Evolutionary conservation across 2,113 vertebrate species (phyloP).

Genomic region (Campylomormyrus tamandua): DNA sequence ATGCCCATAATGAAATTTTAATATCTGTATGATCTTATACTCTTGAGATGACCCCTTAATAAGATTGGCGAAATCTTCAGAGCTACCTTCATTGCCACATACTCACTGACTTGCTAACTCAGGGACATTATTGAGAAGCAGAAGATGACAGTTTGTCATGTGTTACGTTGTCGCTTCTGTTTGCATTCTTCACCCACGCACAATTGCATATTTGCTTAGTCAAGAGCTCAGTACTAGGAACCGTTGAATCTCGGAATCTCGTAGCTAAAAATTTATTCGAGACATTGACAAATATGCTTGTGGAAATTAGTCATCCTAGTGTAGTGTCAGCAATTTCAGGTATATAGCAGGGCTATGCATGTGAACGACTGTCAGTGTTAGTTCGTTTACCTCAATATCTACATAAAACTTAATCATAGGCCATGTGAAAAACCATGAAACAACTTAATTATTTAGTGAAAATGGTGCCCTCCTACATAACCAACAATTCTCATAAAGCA

Average conservation of each 20-base stretch:
- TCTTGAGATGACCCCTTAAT: not conserved
- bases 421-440: conserved; percentile 9
- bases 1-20: not conserved
- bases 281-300: conserved; percentile 1
- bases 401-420: not conserved
- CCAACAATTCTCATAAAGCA: not conserved
- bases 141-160: conserved; percentile 7
- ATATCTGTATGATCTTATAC: not conserved
- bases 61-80: not conserved
- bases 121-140: not conserved
- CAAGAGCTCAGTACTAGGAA: conserved; percentile 13
- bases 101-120: not conserved
- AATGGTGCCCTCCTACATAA: conserved; percentile 3
- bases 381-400: conserved; percentile 1
- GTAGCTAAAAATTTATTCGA: conserved; percentile 7
- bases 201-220: conserved; percentile 9
- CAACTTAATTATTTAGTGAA: conserved; percentile 4
- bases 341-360: not conserved
- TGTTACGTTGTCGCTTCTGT: not conserved
- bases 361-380: not conserved
- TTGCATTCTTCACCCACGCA: conserved; percentile 6
- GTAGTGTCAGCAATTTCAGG: conserved; percentile 11
- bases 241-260: conserved; percentile 11
- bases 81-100: not conserved
- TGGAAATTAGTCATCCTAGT: conserved; percentile 16